Evolutionary conservation across 2,113 vertebrate species (phyloP).

Genomic region (Sceloporus undulatus): DNA sequence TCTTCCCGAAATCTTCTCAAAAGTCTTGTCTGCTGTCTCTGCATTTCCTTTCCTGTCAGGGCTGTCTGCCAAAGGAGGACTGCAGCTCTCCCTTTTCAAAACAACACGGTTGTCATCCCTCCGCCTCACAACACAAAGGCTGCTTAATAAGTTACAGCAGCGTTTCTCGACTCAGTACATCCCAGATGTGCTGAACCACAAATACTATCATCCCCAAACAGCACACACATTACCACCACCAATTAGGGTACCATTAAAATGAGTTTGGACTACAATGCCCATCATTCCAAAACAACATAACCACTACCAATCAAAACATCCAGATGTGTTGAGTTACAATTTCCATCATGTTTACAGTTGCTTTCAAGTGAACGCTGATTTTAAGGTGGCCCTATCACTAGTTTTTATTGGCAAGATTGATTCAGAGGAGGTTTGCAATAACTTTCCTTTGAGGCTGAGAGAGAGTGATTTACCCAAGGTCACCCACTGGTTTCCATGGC

Average conservation of each 20-base stretch:
- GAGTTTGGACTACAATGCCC: neutral
- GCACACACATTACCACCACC: no score
- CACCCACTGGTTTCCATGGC: no score
- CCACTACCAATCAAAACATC: neutral
- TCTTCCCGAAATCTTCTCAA: slow-evolving; percentile 13
- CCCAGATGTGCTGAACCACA: neutral
- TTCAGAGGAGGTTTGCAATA: no score
- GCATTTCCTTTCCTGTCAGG: slow-evolving; percentile 20
- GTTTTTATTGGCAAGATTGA: no score
- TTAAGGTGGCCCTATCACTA: neutral
- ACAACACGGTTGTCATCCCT: neutral
- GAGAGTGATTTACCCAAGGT: no score
- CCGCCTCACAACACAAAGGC: neutral
- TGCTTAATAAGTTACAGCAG: neutral
- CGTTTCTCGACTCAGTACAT: neutral
- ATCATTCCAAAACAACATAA: neutral
- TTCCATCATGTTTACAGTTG: neutral
- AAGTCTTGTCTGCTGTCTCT: neutral
- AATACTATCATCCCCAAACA: neutral
- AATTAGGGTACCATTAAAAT: no score
- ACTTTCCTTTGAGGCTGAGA: no score
- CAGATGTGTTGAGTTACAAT: neutral
- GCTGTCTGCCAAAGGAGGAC: accelerated
- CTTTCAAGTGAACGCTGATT: neutral
- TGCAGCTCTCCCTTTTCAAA: neutral